phyloP scores from a whole-genome alignment of 2,113 vertebrate genomes.

The Orycteropus afer region DNA sequence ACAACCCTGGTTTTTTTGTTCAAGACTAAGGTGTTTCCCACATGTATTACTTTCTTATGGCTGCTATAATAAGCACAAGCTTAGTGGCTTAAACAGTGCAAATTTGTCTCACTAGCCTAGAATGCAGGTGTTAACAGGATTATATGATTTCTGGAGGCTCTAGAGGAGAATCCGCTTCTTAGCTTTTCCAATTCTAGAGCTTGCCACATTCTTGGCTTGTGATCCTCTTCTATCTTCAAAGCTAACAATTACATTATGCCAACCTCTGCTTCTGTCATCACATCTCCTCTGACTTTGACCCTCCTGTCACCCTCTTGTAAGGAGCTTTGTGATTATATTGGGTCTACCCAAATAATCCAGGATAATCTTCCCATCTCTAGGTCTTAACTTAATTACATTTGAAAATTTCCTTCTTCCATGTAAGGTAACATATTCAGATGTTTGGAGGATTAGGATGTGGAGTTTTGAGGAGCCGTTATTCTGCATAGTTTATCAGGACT shows the following conservation, averaged over 20 bases:
- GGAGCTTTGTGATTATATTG: not conserved
- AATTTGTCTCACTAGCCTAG: not conserved
- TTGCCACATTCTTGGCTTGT: not conserved
- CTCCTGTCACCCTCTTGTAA: not conserved
- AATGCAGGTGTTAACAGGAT: not conserved
- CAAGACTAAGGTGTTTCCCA: not conserved
- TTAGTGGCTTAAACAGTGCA: not conserved
- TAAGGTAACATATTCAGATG: not conserved
- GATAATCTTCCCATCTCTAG: not conserved
- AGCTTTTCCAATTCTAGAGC: not conserved
- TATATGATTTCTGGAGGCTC: not conserved
- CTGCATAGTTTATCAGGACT: not conserved
- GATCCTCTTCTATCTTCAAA: not conserved
- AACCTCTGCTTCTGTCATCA: not conserved
- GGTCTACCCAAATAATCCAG: not conserved
- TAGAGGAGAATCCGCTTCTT: not conserved
- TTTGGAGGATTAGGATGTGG: not conserved
- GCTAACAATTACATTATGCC: not conserved
- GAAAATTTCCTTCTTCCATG: not conserved
- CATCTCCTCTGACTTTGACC: not conserved
- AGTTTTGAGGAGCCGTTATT: not conserved
- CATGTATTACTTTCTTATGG: not conserved
- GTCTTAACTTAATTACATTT: not conserved
- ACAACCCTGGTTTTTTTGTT: not conserved
- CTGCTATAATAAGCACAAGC: not conserved